A percentile compares a stretch with the other conserved stretches of the same genome.
Evolutionary conservation across 64 coral and sea anemone genomes (phyloP).

Genomic region (Pocillopora verrucosa): DNA sequence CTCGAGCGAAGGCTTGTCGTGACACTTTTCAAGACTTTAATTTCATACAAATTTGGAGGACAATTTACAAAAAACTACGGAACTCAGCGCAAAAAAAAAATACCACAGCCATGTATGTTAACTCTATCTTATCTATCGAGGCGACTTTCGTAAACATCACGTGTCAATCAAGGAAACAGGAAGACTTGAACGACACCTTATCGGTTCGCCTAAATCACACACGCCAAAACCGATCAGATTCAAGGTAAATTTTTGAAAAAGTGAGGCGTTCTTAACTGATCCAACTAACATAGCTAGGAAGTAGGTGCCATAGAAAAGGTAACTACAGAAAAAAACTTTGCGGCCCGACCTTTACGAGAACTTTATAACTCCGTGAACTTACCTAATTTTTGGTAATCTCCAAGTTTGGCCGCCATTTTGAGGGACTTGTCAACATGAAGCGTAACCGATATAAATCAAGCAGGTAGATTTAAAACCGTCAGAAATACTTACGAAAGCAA

Average conservation of each 20-base stretch:
- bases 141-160: no score
- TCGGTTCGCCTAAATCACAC: constrained; percentile 12
- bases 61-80: neutral
- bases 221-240: constrained; percentile 33
- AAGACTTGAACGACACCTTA: neutral
- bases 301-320: constrained; percentile 34
- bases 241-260: constrained; percentile 37
- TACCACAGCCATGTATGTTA: no score
- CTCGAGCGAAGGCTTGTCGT: constrained; percentile 24
- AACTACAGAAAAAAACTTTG: constrained; percentile 47
- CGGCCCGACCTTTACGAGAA: constrained; percentile 14
- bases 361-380: neutral
- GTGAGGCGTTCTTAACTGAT: constrained; percentile 31
- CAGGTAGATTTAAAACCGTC: no score
- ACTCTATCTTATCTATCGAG: no score
- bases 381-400: no score
- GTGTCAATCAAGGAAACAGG: no score
- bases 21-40: constrained; percentile 8
- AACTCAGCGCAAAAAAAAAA: no score
- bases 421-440: no score
- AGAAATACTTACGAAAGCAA: no score
- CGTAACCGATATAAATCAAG: no score
- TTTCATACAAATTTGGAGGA: neutral
- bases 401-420: no score
- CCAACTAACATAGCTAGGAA: constrained; percentile 33